A percentile compares a stretch with the other conserved stretches of the same genome.
Evolutionary conservation across 2,888 invertebrate genomes (phyloP).

Genomic region (Schizotus pectinicornis): DNA sequence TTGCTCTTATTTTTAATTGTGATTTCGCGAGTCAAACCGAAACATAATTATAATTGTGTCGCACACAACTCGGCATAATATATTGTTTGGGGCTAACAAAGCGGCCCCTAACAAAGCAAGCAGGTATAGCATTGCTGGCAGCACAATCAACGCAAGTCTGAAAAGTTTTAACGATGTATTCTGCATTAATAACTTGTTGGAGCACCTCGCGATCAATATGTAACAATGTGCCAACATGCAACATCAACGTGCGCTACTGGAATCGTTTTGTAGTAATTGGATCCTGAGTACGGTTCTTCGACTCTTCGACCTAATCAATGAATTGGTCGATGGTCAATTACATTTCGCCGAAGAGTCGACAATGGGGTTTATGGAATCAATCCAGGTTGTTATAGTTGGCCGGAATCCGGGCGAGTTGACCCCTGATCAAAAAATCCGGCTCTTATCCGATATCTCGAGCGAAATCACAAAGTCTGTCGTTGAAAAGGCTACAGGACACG

Average conservation of each 20-base stretch:
- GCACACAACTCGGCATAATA: slow-evolving; percentile 56
- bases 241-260: slow-evolving; percentile 32
- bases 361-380: slow-evolving; percentile 9
- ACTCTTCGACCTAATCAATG: slow-evolving; percentile 5
- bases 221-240: slow-evolving; percentile 48
- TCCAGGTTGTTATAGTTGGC: slow-evolving; percentile 15
- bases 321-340: slow-evolving; percentile 18
- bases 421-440: slow-evolving; percentile 45
- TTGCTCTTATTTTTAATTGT: slow-evolving; percentile 56
- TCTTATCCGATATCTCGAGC: slow-evolving; percentile 51
- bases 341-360: slow-evolving; percentile 1
- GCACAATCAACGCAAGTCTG: slow-evolving; percentile 58
- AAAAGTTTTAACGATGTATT: slow-evolving; percentile 61
- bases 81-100: slow-evolving; percentile 55
- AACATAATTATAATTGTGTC: slow-evolving; percentile 59
- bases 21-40: slow-evolving; percentile 55
- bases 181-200: slow-evolving; percentile 59
- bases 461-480: slow-evolving; percentile 54
- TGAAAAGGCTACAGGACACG: slow-evolving; percentile 55
- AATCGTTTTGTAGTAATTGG: slow-evolving; percentile 24
- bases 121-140: slow-evolving; percentile 56
- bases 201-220: slow-evolving; percentile 55
- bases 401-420: slow-evolving; percentile 14
- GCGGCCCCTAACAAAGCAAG: slow-evolving; percentile 53
- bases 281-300: neutral